A percentile compares a stretch with the other conserved stretches of the same genome.
Evolutionary conservation across 2,888 invertebrate species (phyloP).

Genomic region (Tanypteryx hageni): DNA sequence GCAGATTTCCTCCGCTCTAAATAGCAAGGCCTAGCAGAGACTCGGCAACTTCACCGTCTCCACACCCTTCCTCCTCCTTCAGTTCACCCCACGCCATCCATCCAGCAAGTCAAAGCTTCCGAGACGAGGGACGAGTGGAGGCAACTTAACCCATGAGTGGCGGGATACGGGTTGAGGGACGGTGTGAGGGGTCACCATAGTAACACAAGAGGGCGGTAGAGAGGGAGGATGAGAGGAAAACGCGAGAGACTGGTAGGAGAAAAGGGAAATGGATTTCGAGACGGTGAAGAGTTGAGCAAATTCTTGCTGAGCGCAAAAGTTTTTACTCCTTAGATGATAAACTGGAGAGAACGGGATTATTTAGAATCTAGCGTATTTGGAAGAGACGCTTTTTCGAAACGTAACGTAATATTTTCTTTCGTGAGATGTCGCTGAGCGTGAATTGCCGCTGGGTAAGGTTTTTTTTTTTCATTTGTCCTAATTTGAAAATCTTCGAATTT

Average conservation of each 20-base stretch:
- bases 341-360: no score
- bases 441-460: no score
- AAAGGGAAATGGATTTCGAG: not conserved
- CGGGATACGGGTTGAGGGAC: not conserved
- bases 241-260: not conserved
- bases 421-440: no score
- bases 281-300: not conserved
- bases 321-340: no score
- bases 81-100: not conserved
- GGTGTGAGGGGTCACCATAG: not conserved
- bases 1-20: not conserved
- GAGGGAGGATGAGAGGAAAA: not conserved
- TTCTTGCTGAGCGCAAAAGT: no score
- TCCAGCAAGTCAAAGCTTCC: no score
- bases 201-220: not conserved
- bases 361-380: no score
- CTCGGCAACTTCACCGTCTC: not conserved
- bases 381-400: no score
- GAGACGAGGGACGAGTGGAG: not conserved
- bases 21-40: not conserved
- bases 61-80: not conserved
- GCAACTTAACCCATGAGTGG: not conserved
- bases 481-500: no score
- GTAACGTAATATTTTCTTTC: no score
- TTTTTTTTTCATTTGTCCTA: no score